Base-by-base conservation (phyloP, 2,888 invertebrate species). In the Synanthedon formicaeformis region DNA sequence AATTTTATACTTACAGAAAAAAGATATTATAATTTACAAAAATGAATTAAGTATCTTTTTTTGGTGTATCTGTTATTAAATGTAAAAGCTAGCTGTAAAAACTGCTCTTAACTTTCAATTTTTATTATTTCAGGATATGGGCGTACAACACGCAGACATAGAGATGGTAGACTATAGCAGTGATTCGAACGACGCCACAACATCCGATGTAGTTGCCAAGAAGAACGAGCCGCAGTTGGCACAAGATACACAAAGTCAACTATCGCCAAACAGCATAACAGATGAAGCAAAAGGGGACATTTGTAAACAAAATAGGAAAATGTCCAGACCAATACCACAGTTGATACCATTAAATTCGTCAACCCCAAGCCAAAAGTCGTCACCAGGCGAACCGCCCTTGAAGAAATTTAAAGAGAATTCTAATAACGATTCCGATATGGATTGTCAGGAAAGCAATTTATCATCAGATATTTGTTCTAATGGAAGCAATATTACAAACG, bases 291-390 rank as follows among this genome's bases (percentile, higher is more conserved):
- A 70, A 59, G 63, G 59, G 53, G 68, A 75, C 5, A 82, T 13
- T 13, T 14, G 13, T 45, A 50, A 78, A 65, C 78, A 78, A 54
- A 72, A 59, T 58, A 75, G 73, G 60, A 85, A 78, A 63, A 68
- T 73, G 51, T 79, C 90, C 11, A 85, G 93, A 52, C 94, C 94
- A 0, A 90, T 93, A 60, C 94, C 94, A 51, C 93, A 93, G 73
- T 88, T 94, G 50, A 94, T 94, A 71, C 94, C 94, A 4, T 89
- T 94, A 52, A 89, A 88, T 65, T 62, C 81, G 6, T 85, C 85
- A 50, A 81, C 85, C 1, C 82, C 87, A 0, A 84, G 76, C 58
- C 82, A 82, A 70, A 75, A 80, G 66, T 57, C 67, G n/a, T 55
- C 76, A 27, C 55, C 71, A 4, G 77, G 87, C 27, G 88, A 84